phyloP scores from a whole-genome alignment of 2,888 invertebrate genomes.

The Tenthredo amoena region DNA sequence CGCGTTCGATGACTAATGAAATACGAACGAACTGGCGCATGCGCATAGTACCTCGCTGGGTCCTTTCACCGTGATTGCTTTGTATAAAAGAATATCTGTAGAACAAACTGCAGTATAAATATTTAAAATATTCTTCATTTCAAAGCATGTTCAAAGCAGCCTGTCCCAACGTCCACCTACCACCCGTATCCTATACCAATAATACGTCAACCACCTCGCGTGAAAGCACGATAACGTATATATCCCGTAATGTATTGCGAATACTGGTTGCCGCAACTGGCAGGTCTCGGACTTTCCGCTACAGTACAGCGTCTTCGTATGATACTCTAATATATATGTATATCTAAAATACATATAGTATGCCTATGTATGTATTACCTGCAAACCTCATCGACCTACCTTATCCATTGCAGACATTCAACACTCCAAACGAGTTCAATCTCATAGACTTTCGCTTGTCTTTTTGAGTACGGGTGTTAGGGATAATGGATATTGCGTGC shows the following conservation, averaged over 20 bases:
- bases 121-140: not conserved
- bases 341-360: too few species aligned
- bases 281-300: not conserved
- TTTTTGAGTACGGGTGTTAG: not conserved
- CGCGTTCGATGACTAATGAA: not conserved
- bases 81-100: not conserved
- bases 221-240: too few species aligned
- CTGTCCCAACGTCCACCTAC: too few species aligned
- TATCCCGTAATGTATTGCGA: too few species aligned
- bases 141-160: not conserved
- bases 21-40: not conserved
- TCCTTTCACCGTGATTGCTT: constrained; percentile 5
- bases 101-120: not conserved
- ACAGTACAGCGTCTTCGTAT: too few species aligned
- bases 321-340: too few species aligned
- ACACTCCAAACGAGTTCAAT: not conserved
- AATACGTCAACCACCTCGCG: too few species aligned
- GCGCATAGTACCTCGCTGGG: not conserved
- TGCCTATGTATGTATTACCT: not conserved
- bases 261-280: not conserved
- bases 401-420: not conserved
- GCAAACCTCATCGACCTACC: not conserved
- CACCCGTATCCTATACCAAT: too few species aligned
- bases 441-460: not conserved
- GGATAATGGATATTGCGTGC: not conserved